Conservation (phyloP, 2,888 invertebrate species). For the Myopa tessellatipennis region DNA sequence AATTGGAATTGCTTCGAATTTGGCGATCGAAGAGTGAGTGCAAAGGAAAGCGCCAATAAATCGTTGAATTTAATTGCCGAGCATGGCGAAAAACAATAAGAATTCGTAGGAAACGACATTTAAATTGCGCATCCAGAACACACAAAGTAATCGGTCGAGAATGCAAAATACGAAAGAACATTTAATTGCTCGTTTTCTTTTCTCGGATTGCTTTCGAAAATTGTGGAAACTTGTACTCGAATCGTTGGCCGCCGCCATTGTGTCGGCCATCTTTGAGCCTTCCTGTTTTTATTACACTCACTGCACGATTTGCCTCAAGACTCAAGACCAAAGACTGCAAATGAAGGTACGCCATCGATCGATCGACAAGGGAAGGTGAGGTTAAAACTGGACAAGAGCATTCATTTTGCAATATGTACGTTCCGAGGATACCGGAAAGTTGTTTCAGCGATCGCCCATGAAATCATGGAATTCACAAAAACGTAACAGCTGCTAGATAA, state of each 20-base stretch:
- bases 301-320: background rate
- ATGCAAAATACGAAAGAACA: background rate
- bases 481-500: too few species aligned
- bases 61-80: constrained; percentile 61
- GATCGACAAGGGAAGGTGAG: too few species aligned
- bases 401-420: too few species aligned
- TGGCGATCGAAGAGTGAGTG: constrained; percentile 19
- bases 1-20: constrained; percentile 27
- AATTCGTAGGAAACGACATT: constrained; percentile 58
- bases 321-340: too few species aligned
- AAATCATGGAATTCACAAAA: too few species aligned
- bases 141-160: constrained; percentile 1
- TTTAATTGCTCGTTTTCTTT: constrained; percentile 5
- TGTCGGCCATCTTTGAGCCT: constrained; percentile 46
- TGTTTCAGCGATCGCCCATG: too few species aligned
- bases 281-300: constrained; percentile 42
- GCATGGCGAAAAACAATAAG: constrained; percentile 31
- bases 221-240: background rate
- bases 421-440: too few species aligned
- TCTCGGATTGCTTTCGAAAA: background rate
- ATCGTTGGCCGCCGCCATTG: constrained; percentile 34
- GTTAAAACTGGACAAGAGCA: too few species aligned
- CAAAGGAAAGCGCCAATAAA: constrained; percentile 54
- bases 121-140: constrained; percentile 55
- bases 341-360: too few species aligned